These are phyloP conservation scores for Pagrus major DNA, from an alignment of 2,113 vertebrate species.

Conservation along the genomic window DNA sequence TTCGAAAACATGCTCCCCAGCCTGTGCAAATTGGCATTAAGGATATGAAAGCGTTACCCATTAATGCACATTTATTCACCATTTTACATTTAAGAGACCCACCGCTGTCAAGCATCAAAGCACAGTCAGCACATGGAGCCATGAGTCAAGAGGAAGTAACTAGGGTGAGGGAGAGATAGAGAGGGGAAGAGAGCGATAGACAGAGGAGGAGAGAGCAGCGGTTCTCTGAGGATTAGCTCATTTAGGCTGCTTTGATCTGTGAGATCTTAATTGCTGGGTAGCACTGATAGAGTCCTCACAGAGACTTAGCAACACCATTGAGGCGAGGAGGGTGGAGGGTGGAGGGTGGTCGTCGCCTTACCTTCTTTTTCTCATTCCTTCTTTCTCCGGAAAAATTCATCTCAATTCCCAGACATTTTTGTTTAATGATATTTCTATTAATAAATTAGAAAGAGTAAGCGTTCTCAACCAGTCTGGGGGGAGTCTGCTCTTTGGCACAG, in stretches of 20 bases:
- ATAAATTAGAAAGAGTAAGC: not conserved
- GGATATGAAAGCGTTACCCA: constrained; percentile 70
- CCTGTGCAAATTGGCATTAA: constrained; percentile 68
- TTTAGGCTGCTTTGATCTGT: constrained; percentile 78
- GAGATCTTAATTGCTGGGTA: constrained; percentile 76
- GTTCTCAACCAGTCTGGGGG: not conserved
- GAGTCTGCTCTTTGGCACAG: not conserved
- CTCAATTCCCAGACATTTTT: not conserved
- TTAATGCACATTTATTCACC: constrained; percentile 75
- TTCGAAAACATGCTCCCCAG: constrained; percentile 55
- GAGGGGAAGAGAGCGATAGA: constrained; percentile 33
- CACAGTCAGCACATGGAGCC: constrained; percentile 38
- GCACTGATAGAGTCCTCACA: constrained; percentile 68
- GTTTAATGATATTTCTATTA: not conserved
- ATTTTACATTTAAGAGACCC: constrained; percentile 68
- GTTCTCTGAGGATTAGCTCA: constrained; percentile 75
- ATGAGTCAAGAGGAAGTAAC: constrained; percentile 70
- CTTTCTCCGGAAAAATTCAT: constrained; percentile 14
- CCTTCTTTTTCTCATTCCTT: constrained; percentile 9
- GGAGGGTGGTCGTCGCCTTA: constrained; percentile 42
- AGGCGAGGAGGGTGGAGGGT: constrained; percentile 31
- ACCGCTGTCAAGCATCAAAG: constrained; percentile 75
- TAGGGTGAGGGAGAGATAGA: constrained; percentile 46
- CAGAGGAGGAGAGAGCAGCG: constrained; percentile 37
- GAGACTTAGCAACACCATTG: constrained; percentile 52